These are phyloP conservation scores for Pygoscelis antarcticus DNA, from an alignment of 2,113 vertebrate species.

Conservation along the genomic window DNA sequence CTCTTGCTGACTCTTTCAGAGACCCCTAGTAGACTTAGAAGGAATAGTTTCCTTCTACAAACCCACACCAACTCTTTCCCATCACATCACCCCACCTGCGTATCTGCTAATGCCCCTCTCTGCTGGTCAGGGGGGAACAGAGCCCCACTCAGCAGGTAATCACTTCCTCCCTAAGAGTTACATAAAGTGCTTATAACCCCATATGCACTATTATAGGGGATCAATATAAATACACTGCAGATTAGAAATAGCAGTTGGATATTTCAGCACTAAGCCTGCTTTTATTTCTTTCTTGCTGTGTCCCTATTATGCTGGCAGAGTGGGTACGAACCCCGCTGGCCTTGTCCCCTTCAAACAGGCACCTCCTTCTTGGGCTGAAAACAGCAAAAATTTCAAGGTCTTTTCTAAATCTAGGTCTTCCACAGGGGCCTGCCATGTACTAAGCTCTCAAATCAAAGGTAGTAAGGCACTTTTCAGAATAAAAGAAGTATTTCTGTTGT, in stretches of 20 bases:
- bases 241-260: not conserved
- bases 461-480: not conserved
- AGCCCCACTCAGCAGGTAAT: fast-evolving
- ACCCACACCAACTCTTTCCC: not conserved
- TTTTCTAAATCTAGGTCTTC: not conserved
- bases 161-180: not conserved
- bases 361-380: not conserved
- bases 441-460: not conserved
- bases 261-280: not conserved
- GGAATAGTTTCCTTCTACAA: not conserved
- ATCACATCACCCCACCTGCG: fast-evolving
- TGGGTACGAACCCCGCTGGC: fast-evolving
- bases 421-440: not conserved
- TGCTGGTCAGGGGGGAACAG: not conserved
- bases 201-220: not conserved
- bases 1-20: not conserved
- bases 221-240: not conserved
- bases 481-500: not conserved
- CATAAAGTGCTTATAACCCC: not conserved
- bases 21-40: fast-evolving
- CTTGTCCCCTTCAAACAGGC: not conserved
- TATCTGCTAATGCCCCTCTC: not conserved
- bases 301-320: not conserved
- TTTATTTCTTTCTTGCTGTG: not conserved
- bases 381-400: not conserved